phyloP scores from a whole-genome alignment of 1,140 invertebrate genomes.

The Drosophila arizonae region DNA sequence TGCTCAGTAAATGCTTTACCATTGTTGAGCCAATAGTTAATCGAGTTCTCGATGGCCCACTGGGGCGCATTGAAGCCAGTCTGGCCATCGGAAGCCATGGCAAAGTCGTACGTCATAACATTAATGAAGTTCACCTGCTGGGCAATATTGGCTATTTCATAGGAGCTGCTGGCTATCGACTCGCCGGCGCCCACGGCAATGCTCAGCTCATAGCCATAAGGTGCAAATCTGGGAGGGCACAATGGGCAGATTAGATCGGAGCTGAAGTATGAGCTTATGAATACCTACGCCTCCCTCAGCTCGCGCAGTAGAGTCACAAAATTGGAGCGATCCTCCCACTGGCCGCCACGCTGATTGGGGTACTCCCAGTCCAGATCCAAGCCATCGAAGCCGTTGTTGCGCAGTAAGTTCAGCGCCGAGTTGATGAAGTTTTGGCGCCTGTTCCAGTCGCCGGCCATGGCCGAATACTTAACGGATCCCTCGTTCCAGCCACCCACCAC shows the following conservation, averaged over 20 bases:
- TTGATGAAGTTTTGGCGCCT: conserved; percentile 83
- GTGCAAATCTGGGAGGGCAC: conserved; percentile 67
- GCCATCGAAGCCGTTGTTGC: conserved; percentile 86
- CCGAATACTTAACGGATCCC: too few species aligned
- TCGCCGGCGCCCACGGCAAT: too few species aligned
- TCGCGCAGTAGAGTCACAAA: conserved; percentile 83
- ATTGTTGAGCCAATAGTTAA: conserved; percentile 77
- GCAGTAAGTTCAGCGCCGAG: conserved; percentile 82
- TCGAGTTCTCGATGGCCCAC: conserved; percentile 78
- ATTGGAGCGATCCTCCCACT: conserved; percentile 85
- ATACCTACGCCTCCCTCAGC: conserved; percentile 80
- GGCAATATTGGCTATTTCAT: conserved; percentile 48
- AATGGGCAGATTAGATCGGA: too few species aligned
- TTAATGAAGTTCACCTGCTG: conserved; percentile 84
- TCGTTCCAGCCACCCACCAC: too few species aligned
- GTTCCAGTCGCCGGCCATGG: conserved; percentile 32
- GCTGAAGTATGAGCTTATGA: too few species aligned
- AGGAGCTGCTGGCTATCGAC: too few species aligned
- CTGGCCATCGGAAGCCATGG: conserved; percentile 83
- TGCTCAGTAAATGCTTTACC: conserved; percentile 40
- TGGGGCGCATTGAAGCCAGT: conserved; percentile 86
- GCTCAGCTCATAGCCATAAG: conserved; percentile 60
- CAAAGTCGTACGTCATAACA: conserved; percentile 83
- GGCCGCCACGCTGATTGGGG: conserved; percentile 80
- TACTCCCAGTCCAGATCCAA: conserved; percentile 82